These are phyloP conservation scores for Punctoribates punctum DNA, from an alignment of 2,888 invertebrate genomes.

Conservation along the genomic window DNA sequence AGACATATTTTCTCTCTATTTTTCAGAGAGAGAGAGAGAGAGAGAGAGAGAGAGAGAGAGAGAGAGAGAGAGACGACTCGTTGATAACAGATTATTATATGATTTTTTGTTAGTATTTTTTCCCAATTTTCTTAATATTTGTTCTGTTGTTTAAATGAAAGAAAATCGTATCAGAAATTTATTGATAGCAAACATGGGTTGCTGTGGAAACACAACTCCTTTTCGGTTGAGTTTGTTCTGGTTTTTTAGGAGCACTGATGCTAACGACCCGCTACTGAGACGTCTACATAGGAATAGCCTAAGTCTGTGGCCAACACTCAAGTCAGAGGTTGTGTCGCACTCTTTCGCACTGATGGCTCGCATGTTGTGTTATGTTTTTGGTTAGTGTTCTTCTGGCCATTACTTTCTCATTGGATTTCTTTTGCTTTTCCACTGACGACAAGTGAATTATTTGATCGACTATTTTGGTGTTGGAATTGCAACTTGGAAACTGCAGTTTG, in stretches of 20 bases:
- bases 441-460: slow-evolving; percentile 32
- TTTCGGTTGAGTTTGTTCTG: not conserved
- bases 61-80: not conserved
- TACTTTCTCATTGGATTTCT: slow-evolving; percentile 19
- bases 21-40: too few species aligned
- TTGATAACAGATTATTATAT: not conserved
- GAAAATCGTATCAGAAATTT: slow-evolving; percentile 4
- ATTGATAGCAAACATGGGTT: not conserved
- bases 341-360: not conserved
- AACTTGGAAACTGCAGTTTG: too few species aligned
- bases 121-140: not conserved
- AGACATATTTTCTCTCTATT: too few species aligned
- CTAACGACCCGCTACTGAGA: not conserved
- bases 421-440: not conserved
- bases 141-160: slow-evolving; percentile 5
- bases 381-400: slow-evolving; percentile 11
- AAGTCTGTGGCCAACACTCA: not conserved
- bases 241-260: not conserved
- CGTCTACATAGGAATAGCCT: not conserved
- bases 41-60: too few species aligned
- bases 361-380: not conserved
- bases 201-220: slow-evolving; percentile 5
- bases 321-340: slow-evolving; percentile 26
- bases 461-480: too few species aligned
- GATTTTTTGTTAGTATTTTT: not conserved